Evolutionary conservation across 2,113 vertebrate genomes (phyloP), one percentile per base, ranked within the genome.

Genomic region (Caretta caretta): DNA sequence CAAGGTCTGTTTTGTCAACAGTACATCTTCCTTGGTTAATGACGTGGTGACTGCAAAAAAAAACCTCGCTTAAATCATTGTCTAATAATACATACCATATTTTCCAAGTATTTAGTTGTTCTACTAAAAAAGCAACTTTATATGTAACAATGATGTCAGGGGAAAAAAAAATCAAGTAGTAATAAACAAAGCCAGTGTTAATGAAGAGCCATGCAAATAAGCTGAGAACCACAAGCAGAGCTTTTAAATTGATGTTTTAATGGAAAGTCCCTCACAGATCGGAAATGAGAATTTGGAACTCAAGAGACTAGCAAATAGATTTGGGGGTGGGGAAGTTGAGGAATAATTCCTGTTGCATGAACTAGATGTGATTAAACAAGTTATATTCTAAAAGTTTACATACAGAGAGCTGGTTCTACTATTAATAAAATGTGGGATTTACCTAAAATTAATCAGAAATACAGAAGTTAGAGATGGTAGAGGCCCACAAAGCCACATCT

Each of bases 151-250:
- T 31, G 96, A 93, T 86, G 88, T 57, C 87, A 79, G 87, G 46
- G 91, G 42, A 83, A 87, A n/a, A 42, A 42, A 42, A 76, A 3
- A 94, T 92, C 87, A 3, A 29, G 31, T 3, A 48, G 78, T 31
- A 17, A 38, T 9, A 79, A 91, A 83, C 49, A 35, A 82, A 42
- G 94, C 57, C 35, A 6, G 1, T 0, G 88, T 54, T 86, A 85
- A 56, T 38, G 92, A 80, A 27, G 88, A 95, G 96, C 96, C 97
- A 96, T 97, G 96, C 97, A 97, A 7, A 97, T 95, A 24, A 96
- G 94, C 89, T 38, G 92, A n/a, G 86, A 56, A 38, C 87, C 59
- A 83, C 94, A 10, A 80, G 94, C 95, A 96, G 76, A 83, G 97
- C 92, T 90, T n/a, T 84, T 53, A 92, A 86, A 11, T 0, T 22